phyloP scores from a whole-genome alignment of 1,140 invertebrate genomes.

The Dufourea novaeangliae region DNA sequence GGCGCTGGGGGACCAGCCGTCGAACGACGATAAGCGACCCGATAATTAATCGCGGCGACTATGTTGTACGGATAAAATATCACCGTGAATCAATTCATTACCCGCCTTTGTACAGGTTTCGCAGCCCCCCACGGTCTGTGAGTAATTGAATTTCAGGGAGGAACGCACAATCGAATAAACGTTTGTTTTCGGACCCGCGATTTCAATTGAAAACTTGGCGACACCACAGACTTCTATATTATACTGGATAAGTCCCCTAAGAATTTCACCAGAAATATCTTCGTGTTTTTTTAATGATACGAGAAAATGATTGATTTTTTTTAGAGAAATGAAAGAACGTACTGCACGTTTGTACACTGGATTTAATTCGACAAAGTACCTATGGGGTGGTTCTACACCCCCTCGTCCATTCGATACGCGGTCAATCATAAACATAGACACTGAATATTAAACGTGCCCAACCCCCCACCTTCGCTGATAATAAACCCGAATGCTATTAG shows the following conservation, averaged over 20 bases:
- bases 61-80: background rate
- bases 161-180: background rate
- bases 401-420: constrained; percentile 20
- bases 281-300: too few species aligned
- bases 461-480: constrained; percentile 24
- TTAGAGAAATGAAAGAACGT: background rate
- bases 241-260: too few species aligned
- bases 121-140: background rate
- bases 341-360: background rate
- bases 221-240: too few species aligned
- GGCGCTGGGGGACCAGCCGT: too few species aligned
- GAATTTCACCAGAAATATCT: too few species aligned
- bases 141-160: constrained; percentile 21
- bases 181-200: background rate
- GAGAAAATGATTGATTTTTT: too few species aligned
- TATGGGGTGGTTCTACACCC: background rate
- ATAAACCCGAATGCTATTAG: constrained; percentile 66
- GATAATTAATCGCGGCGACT: constrained; percentile 11
- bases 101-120: background rate
- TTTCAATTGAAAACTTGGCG: background rate
- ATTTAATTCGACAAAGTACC: constrained; percentile 4
- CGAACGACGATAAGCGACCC: background rate
- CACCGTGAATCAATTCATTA: background rate
- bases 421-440: constrained; percentile 46
- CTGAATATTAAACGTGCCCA: constrained; percentile 61